Base-by-base conservation (phyloP, 1,140 invertebrate genomes). In the Pseudomyrmex dendroicus region DNA sequence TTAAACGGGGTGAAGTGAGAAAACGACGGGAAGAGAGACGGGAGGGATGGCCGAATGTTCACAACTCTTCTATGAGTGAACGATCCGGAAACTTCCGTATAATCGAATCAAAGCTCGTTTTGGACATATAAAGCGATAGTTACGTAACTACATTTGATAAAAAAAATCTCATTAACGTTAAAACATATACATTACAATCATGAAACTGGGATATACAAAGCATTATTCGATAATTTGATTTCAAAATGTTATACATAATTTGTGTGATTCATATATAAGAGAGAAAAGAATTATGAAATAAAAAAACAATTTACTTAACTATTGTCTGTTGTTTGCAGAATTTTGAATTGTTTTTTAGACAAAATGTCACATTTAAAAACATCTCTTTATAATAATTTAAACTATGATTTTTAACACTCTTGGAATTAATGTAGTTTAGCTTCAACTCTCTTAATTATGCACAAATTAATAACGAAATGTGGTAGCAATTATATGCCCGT, bases 41-140 rank as follows among this genome's bases (percentile, higher is more conserved):
- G 15, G n/a, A 25, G 35, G 54, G 57, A 20, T 44, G 44, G 44
- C 70, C 66, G 50, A 70, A 70, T 70, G 54, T 56, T 70, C 50
- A 22, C 64, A 70, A 70, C 44, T 80, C 35, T 57, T 68, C 10
- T 54, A 68, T n/a, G 44, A 68, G 52, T 48, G 20, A 70, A 70
- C 66, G 54, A 80, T 80, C 54, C n/a, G 64, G 44, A 70, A 80
- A 80, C 66, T 80, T 70, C 7, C 44, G 22, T 66, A 48, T 59
- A 72, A 78, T 78, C 52, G 64, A 44, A 68, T 70, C 44, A 48
- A 15, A 35, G 54, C n/a, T 59, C 54, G 66, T 20, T 80, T 80
- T 70, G 59, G 44, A 80, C 12, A 15, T 35, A 80, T 20, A 59
- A 67, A 67, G 25, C 17, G 25, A 17, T 10, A 1, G 10, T 77